These are phyloP conservation scores for Theocolax elegans DNA, from an alignment of 1,140 invertebrate species.

Conservation along the genomic window DNA sequence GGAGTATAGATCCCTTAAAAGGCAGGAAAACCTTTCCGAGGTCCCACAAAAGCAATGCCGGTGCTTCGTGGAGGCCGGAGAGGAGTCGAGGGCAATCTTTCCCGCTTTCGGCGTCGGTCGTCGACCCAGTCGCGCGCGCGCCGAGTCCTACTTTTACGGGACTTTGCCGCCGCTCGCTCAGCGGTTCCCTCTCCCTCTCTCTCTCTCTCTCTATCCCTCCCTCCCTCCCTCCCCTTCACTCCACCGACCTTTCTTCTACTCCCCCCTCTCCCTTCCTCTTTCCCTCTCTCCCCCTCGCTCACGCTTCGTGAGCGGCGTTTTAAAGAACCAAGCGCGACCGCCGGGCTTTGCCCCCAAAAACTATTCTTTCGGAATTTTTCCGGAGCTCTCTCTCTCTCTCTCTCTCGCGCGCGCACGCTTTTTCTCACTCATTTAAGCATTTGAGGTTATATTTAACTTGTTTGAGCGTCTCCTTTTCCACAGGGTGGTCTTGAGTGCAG, in stretches of 20 bases:
- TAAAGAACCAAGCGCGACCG: not conserved
- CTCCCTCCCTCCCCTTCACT: not conserved
- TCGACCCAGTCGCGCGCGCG: slow-evolving; percentile 49
- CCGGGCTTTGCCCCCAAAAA: slow-evolving; percentile 12
- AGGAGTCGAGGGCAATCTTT: slow-evolving; percentile 2
- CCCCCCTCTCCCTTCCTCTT: not conserved
- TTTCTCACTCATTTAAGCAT: no score
- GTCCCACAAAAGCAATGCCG: no score
- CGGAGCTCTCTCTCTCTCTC: not conserved
- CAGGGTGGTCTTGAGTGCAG: no score
- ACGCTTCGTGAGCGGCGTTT: no score
- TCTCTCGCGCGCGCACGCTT: not conserved
- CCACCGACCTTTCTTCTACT: not conserved
- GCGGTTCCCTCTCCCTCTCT: slow-evolving; percentile 24
- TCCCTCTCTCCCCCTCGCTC: slow-evolving; percentile 2
- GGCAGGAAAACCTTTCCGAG: no score
- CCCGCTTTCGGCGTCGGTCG: slow-evolving; percentile 37
- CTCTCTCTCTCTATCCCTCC: not conserved
- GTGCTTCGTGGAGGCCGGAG: not conserved
- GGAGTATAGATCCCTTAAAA: no score
- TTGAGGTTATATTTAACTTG: no score
- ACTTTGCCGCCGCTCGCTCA: slow-evolving; percentile 37
- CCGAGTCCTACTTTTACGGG: slow-evolving; percentile 52
- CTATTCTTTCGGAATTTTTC: slow-evolving; percentile 29
- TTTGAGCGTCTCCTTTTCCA: not conserved